Evolutionary conservation across 2,113 vertebrate genomes (phyloP), one percentile per base, ranked within the genome.

Genomic region (Tetrax tetrax): DNA sequence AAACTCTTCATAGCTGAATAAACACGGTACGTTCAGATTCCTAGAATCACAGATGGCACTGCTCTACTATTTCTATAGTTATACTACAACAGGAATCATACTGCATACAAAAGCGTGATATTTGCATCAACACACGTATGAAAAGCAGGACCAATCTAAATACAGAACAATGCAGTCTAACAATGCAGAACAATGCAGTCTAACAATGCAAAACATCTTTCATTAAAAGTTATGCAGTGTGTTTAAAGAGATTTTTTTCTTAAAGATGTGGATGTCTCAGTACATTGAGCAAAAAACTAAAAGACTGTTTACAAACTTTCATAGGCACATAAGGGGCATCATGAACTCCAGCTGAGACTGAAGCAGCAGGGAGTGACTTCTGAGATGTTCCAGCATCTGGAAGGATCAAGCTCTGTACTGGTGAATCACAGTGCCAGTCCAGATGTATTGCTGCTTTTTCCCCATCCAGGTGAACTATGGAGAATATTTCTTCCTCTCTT

Each of bases 1-100:
- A 93, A 94, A 61, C 50, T 57, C 93, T 82, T 87, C 65, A 69
- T 70, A 93, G 81, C 41, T 89, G 77, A 91, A 94, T 91, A 96
- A 96, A 93, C 83, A 94, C 43, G 38, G 43, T 43, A 24, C 5
- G 1, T 89, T 94, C 86, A 1, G 20, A 77, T 54, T 82, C 41
- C 89, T 41, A 76, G 1, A 37, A 87, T 61, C 91, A 90, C 90
- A 95, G 82, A 93, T 94, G 74, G 84, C 70, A 80, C 33, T 77
- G 51, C 19, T 72, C 35, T 85, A 37, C 45, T 63, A 20, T 74
- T 86, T 77, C 68, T 69, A 2, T 47, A 77, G 53, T 74, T 63
- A 11, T 5, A 81, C 2, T 6, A 63, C 41, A 75, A 51, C 28
- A 77, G 35, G 63, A 47, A 83, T 69, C 54, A 61, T 69, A 50